A percentile compares a stretch with the other conserved stretches of the same genome.
These are phyloP conservation scores for Drosophila quasianomalipes DNA, from an alignment of 2,888 invertebrate genomes.

Conservation along the genomic window DNA sequence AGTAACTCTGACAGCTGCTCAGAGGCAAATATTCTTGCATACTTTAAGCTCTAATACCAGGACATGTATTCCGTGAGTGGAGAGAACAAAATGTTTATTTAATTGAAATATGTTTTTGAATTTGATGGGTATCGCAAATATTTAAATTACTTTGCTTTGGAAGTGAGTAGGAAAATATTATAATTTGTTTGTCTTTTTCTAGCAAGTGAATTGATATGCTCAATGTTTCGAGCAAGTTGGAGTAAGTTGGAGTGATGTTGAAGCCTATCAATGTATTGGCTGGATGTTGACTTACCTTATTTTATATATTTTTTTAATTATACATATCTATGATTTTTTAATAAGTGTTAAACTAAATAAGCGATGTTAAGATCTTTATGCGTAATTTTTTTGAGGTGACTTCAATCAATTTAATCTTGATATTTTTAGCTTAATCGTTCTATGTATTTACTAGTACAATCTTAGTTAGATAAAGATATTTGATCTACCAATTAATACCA, in stretches of 20 bases:
- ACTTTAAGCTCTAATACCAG: constrained; percentile 14
- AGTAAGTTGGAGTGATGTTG: background rate
- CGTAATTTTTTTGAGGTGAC: background rate
- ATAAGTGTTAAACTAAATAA: background rate
- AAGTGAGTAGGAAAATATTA: background rate
- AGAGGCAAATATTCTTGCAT: constrained; percentile 28
- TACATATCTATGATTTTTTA: background rate
- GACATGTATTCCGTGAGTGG: background rate
- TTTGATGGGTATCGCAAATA: background rate
- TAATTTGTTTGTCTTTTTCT: background rate
- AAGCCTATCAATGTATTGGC: background rate
- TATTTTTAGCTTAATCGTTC: background rate
- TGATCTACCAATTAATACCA: background rate
- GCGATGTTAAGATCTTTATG: too few species aligned
- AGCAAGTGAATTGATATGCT: background rate
- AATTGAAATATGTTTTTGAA: constrained; percentile 11
- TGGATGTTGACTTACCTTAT: background rate
- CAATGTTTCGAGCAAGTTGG: background rate
- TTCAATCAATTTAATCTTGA: background rate
- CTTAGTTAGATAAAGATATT: background rate
- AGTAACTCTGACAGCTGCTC: constrained; percentile 10
- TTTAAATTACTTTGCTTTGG: background rate
- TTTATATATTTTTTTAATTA: background rate
- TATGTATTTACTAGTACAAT: background rate
- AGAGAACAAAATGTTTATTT: constrained; percentile 13